These are phyloP conservation scores for Xiphophorus maculatus DNA, from an alignment of 2,113 vertebrate species.

Conservation along the genomic window DNA sequence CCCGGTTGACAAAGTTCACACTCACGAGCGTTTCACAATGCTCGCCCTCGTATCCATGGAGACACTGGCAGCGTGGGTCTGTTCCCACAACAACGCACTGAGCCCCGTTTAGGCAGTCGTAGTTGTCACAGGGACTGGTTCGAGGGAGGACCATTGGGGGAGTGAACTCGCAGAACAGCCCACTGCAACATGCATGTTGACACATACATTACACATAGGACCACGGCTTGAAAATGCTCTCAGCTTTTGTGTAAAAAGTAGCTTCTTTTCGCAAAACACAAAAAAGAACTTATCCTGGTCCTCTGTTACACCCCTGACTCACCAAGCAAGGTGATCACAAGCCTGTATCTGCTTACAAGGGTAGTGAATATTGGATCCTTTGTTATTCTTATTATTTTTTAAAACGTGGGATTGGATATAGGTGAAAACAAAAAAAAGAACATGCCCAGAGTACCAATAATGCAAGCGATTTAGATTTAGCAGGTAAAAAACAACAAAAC, in stretches of 20 bases:
- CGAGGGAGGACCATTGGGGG: conserved; percentile 97
- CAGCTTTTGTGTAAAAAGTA: background rate
- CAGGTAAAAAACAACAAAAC: no score
- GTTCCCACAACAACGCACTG: conserved; percentile 88
- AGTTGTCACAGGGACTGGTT: conserved; percentile 95
- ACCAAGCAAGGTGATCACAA: no score
- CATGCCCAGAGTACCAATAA: no score
- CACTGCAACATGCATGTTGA: conserved; percentile 75
- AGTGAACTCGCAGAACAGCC: conserved; percentile 95
- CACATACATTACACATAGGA: background rate
- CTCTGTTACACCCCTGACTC: no score
- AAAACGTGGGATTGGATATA: no score
- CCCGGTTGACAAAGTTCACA: conserved; percentile 93
- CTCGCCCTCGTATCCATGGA: conserved; percentile 92
- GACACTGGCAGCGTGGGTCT: conserved; percentile 92
- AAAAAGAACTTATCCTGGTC: no score
- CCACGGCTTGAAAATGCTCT: background rate
- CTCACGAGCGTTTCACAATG: conserved; percentile 93
- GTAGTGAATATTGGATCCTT: no score
- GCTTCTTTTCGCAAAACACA: no score
- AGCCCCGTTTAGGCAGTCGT: conserved; percentile 94
- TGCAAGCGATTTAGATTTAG: no score
- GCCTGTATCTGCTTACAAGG: no score
- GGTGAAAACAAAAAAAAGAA: no score
- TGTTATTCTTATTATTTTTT: no score